Evolutionary conservation across 2,888 invertebrate genomes (phyloP).

Genomic region (Odontocerum albicorne): DNA sequence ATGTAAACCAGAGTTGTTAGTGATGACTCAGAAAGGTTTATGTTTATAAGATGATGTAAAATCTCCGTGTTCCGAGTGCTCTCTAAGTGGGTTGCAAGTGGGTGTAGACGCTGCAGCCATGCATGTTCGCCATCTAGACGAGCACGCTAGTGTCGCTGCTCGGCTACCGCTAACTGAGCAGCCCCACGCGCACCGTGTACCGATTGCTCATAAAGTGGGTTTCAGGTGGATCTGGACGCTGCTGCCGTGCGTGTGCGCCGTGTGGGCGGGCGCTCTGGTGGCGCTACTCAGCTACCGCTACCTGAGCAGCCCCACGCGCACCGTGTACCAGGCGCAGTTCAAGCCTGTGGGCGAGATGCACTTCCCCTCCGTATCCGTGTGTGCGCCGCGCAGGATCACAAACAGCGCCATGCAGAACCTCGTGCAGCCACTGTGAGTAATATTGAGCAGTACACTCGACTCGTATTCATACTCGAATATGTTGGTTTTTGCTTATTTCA

Average conservation of each 20-base stretch:
- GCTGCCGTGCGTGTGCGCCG: slow-evolving; percentile 39
- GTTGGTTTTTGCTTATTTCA: too few species aligned
- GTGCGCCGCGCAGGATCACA: slow-evolving; percentile 42
- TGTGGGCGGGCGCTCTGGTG: slow-evolving; percentile 43
- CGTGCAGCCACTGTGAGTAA: slow-evolving; percentile 37
- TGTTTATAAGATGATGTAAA: too few species aligned
- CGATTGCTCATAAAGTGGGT: too few species aligned
- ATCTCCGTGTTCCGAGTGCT: too few species aligned
- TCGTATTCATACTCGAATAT: too few species aligned
- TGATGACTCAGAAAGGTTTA: too few species aligned
- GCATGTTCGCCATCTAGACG: slow-evolving; percentile 40
- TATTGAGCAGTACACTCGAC: too few species aligned
- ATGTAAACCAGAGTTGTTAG: too few species aligned
- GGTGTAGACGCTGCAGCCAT: slow-evolving; percentile 41
- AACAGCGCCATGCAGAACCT: slow-evolving; percentile 39
- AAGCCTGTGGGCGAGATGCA: slow-evolving; percentile 41
- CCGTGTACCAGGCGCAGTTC: slow-evolving; percentile 41
- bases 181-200: slow-evolving; percentile 46
- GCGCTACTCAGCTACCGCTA: slow-evolving; percentile 44
- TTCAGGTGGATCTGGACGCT: slow-evolving; percentile 42
- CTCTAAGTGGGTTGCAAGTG: too few species aligned
- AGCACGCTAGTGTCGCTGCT: slow-evolving; percentile 44
- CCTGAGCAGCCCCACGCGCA: slow-evolving; percentile 44
- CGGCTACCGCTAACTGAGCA: slow-evolving; percentile 42
- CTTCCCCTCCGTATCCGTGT: slow-evolving; percentile 47